Evolutionary conservation across 2,113 vertebrate genomes (phyloP), one percentile per base, ranked within the genome.

Genomic region (Natator depressus): DNA sequence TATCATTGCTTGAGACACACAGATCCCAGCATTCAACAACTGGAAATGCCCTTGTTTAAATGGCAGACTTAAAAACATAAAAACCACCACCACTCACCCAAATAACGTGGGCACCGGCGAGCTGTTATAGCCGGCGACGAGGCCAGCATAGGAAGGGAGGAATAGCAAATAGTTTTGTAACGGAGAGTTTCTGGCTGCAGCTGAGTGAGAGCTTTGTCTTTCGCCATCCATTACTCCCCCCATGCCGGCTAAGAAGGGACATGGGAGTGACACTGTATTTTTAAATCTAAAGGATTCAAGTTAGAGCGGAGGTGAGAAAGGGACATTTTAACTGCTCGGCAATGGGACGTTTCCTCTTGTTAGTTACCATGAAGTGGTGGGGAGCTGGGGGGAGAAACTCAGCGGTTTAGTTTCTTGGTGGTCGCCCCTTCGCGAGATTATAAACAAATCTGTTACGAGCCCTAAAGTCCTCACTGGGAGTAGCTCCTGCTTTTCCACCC

Each of bases 361-460:
- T 57, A n/a, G 59, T 42, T 57, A 6, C 12, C 22, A 11, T 4
- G 25, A 46, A 5, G 5, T n/a, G 80, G 80, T 16, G 72, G 42
- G n/a, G 50, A 11, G 55, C 2, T 24, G 3, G 55, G 29, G 35
- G 1, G 59, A 5, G 55, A 50, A 46, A 47, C 82, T 46, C 57
- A 11, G 78, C 1, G 27, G 2, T 27, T 59, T 10, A 22, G 88
- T 47, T 96, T 54, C 95, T 93, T 46, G 98, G 95, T 97, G 98
- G 97, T 97, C 96, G 31, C 46, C 87, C 92, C 93, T 98, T 96
- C 95, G 95, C 80, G 86, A 89, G 85, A 87, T 89, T 87, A 96
- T 62, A 88, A 97, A 96, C 96, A 93, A 93, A 78, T 76, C 90
- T 16, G 20, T 94, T 90, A 80, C 93, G 90, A 84, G 91, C 95